Conservation (phyloP, 2,113 vertebrate genomes). For the Ceyx melanurus region DNA sequence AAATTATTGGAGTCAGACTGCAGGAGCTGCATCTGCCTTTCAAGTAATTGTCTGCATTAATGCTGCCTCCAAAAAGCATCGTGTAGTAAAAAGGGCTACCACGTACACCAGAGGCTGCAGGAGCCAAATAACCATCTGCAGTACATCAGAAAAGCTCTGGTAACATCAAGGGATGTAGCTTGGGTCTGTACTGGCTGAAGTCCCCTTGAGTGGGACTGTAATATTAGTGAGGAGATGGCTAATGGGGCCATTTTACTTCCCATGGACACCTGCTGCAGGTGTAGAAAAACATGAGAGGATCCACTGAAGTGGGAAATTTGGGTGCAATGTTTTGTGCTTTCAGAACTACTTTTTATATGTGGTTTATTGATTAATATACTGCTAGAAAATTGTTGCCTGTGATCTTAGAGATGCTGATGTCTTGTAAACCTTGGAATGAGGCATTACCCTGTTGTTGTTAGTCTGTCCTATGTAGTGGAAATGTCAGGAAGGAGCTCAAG, state of each 20-base stretch:
- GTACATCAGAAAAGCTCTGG: neutral
- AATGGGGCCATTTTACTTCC: neutral
- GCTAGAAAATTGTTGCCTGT: neutral
- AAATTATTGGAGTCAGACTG: neutral
- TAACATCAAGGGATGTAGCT: neutral
- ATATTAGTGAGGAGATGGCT: neutral
- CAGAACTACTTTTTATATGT: neutral
- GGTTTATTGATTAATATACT: neutral
- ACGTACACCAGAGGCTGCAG: neutral
- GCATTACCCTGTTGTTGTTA: neutral
- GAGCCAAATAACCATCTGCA: neutral
- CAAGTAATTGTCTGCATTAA: neutral
- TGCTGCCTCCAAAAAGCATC: neutral
- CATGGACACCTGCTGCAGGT: neutral
- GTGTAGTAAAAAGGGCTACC: neutral
- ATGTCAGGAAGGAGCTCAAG: neutral
- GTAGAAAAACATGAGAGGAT: neutral
- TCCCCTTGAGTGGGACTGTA: neutral
- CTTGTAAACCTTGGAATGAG: neutral
- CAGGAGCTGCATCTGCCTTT: neutral
- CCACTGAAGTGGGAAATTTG: neutral
- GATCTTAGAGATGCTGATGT: neutral
- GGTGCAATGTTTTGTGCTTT: neutral
- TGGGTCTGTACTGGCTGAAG: neutral
- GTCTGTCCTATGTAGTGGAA: neutral